Percentiles rank a stretch among this genome's conserved stretches.
phyloP scores from a whole-genome alignment of 2,113 vertebrate genomes.

The Pygoscelis antarcticus region DNA sequence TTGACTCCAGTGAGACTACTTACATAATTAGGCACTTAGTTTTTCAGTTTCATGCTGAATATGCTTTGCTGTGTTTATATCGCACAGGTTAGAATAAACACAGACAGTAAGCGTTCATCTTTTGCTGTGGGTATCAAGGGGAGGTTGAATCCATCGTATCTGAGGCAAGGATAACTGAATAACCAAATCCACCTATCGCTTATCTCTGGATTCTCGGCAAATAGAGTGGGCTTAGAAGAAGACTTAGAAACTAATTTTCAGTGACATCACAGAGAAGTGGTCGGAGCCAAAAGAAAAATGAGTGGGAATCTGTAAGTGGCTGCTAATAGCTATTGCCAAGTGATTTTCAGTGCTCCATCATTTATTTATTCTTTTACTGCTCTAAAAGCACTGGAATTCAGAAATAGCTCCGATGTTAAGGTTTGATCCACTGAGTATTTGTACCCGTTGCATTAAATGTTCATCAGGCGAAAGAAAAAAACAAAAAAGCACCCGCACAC shows the following conservation, averaged over 20 bases:
- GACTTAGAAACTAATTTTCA: conserved; percentile 15
- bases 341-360: neutral
- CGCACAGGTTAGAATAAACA: neutral
- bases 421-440: neutral
- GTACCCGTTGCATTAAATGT: neutral
- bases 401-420: neutral
- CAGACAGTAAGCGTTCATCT: neutral
- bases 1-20: neutral
- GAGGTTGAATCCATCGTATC: neutral
- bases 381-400: neutral
- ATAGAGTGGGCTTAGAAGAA: neutral
- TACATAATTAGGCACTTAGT: neutral
- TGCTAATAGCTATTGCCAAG: neutral
- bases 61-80: neutral
- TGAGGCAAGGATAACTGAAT: neutral
- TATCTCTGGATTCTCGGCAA: neutral
- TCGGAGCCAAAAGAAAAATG: neutral
- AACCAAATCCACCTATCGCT: neutral
- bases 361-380: neutral
- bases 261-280: neutral
- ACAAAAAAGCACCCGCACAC: neutral
- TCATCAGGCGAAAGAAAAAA: neutral
- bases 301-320: neutral
- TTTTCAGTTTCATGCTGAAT: neutral
- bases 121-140: neutral